Percentiles rank a stretch among this genome's conserved stretches.
Conservation (phyloP, 2,888 invertebrate genomes). For the Leucophora obtusa region DNA sequence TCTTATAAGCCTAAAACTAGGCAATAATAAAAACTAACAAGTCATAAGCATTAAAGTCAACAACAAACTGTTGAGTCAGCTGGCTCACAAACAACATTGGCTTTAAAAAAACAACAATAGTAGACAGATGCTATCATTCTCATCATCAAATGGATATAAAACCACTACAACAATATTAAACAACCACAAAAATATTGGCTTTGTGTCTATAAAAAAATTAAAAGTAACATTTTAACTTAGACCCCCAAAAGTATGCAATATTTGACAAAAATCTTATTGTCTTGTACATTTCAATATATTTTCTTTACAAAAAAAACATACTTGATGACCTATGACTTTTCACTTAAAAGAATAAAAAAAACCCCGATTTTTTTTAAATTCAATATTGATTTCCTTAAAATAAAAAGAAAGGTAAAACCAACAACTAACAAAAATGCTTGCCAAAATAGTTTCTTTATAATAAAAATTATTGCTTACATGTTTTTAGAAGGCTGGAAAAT, state of each 20-base stretch:
- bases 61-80: conserved; percentile 67
- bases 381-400: conserved; percentile 35
- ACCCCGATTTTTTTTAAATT: too few species aligned
- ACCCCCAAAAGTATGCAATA: conserved; percentile 14
- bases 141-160: conserved; percentile 30
- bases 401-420: conserved; percentile 13
- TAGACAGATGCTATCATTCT: not conserved
- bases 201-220: conserved; percentile 12
- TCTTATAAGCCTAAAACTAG: conserved; percentile 55
- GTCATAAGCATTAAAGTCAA: conserved; percentile 56
- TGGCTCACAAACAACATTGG: conserved; percentile 40
- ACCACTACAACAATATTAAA: conserved; percentile 15
- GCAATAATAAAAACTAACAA: conserved; percentile 61
- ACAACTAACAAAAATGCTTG: conserved; percentile 20
- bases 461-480: not conserved
- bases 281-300: not conserved
- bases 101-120: conserved; percentile 15
- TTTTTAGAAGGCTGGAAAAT: not conserved
- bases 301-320: conserved; percentile 17
- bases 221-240: conserved; percentile 19
- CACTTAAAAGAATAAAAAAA: not conserved
- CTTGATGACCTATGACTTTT: conserved; percentile 37
- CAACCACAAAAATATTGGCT: not conserved
- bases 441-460: conserved; percentile 23
- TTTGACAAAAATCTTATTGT: not conserved